Conservation (phyloP, 2,888 invertebrate species). For the Tribolium freemani region DNA sequence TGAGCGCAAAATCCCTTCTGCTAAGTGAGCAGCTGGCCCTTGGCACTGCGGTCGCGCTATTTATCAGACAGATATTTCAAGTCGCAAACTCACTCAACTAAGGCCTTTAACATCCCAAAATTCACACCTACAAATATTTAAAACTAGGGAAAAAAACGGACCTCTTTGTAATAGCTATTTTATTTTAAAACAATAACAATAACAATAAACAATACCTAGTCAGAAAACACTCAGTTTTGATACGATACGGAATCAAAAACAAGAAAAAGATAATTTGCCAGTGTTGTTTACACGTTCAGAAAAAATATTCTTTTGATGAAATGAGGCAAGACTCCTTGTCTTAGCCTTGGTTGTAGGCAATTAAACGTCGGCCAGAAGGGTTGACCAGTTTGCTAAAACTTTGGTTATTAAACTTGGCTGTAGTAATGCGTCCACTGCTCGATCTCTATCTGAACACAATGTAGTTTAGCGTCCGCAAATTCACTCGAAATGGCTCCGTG, state of each 20-base stretch:
- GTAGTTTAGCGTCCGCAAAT: conserved; percentile 44
- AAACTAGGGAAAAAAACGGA: too few species aligned
- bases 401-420: conserved; percentile 41
- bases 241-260: too few species aligned
- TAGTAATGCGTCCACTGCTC: conserved; percentile 28
- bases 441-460: conserved; percentile 43
- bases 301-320: too few species aligned
- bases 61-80: background rate
- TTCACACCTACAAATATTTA: too few species aligned
- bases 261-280: too few species aligned
- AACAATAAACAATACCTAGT: too few species aligned
- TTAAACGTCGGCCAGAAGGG: conserved; percentile 15
- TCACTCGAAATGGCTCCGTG: conserved; percentile 34
- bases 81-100: too few species aligned
- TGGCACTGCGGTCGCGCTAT: conserved; percentile 1
- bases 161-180: too few species aligned
- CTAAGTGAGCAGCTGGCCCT: conserved; percentile 21
- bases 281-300: too few species aligned
- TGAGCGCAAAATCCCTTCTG: conserved; percentile 12
- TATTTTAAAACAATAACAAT: too few species aligned
- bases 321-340: background rate
- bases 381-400: conserved; percentile 33
- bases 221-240: too few species aligned
- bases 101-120: too few species aligned
- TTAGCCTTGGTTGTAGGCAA: conserved; percentile 5